phyloP scores from a whole-genome alignment of 1,140 invertebrate genomes.

The Brachionus sp. region DNA sequence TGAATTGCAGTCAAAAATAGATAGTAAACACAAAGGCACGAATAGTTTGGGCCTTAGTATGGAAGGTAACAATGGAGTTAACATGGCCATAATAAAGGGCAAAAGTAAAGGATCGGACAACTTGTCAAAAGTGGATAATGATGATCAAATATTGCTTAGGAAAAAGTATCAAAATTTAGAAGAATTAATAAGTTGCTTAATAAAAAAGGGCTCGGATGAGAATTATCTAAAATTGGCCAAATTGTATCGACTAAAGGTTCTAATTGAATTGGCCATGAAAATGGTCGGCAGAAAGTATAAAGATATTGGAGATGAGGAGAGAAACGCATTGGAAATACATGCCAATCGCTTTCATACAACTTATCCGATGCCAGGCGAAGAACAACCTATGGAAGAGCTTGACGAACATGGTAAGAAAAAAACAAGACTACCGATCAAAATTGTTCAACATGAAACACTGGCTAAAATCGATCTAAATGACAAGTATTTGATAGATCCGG shows the following conservation, averaged over 20 bases:
- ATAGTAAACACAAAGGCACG: not conserved
- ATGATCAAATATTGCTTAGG: constrained; percentile 19
- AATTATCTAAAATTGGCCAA: constrained; percentile 41
- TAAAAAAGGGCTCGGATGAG: not conserved
- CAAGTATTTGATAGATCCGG: constrained; percentile 24
- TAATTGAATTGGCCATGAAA: constrained; percentile 42
- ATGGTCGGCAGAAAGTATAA: constrained; percentile 43
- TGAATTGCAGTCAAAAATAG: not conserved
- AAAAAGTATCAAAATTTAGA: constrained; percentile 44
- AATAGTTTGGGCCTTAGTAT: constrained; percentile 25
- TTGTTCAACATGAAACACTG: constrained; percentile 9
- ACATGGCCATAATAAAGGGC: constrained; percentile 40
- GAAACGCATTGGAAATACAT: constrained; percentile 19
- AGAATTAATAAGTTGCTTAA: not conserved
- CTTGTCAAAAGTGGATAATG: not conserved
- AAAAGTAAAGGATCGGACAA: not conserved
- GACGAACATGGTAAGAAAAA: not conserved
- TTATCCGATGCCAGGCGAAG: constrained; percentile 41
- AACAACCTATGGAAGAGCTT: not conserved
- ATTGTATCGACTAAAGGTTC: constrained; percentile 9
- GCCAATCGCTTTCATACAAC: constrained; percentile 40
- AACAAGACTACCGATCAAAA: not conserved
- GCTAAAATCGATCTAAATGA: constrained; percentile 28
- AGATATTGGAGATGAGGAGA: constrained; percentile 10
- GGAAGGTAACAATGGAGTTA: constrained; percentile 34